Conservation (phyloP, 2,888 invertebrate genomes). For the Asteroscopus sphinx region DNA sequence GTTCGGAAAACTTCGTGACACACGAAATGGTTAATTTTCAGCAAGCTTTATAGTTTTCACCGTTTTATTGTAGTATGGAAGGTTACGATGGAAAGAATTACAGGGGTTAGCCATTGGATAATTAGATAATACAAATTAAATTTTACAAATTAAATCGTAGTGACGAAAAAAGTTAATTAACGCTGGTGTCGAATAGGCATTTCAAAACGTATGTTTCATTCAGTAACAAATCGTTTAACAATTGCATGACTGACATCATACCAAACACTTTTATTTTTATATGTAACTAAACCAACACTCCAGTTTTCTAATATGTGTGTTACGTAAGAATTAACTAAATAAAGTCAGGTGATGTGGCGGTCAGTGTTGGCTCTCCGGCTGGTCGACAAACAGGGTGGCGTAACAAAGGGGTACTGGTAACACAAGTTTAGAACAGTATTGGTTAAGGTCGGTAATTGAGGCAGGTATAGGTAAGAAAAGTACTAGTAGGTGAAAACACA, state of each 20-base stretch:
- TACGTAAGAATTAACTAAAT: conserved; percentile 27
- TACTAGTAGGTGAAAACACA: no score
- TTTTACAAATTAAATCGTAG: no score
- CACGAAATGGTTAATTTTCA: conserved; percentile 21
- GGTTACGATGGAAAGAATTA: background rate
- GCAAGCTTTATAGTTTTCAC: conserved; percentile 5
- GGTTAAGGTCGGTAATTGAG: background rate
- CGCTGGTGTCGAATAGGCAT: no score
- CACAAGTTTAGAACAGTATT: conserved; percentile 7
- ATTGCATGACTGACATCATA: no score
- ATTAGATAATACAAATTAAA: no score
- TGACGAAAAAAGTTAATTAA: no score
- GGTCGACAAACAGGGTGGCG: conserved; percentile 15
- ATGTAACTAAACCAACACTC: background rate
- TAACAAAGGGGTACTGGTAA: conserved; percentile 14
- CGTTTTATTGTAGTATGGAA: conserved; percentile 2
- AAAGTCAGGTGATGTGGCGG: conserved; percentile 2
- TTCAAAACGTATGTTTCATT: no score
- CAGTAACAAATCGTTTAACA: no score
- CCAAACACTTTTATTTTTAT: no score
- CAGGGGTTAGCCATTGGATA: no score
- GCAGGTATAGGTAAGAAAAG: no score
- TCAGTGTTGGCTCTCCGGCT: conserved; percentile 12
- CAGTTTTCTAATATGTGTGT: conserved; percentile 3
- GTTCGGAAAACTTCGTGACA: conserved; percentile 19